Percentiles rank a stretch among this genome's conserved stretches.
Conservation (phyloP, 2,113 vertebrate species). For the Sakesphorus luctuosus region DNA sequence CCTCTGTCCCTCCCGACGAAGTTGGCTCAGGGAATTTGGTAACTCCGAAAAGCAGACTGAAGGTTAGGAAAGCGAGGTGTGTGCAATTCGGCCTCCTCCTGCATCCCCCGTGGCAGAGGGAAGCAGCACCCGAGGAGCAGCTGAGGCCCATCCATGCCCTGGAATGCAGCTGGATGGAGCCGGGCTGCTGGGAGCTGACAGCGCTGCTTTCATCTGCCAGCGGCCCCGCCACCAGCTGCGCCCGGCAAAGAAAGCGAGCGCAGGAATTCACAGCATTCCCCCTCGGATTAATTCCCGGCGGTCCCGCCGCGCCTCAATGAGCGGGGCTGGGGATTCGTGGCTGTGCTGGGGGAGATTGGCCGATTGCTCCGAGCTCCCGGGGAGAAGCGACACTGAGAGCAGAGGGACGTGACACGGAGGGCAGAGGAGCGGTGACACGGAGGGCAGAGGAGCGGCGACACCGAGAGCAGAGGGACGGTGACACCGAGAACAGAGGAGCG, state of each 20-base stretch:
- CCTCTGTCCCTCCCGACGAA: too few relatives aligned
- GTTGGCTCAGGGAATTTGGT: not conserved
- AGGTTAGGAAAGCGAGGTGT: not conserved
- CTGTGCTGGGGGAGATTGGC: constrained; percentile 63
- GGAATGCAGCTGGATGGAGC: constrained; percentile 63
- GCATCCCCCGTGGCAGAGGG: not conserved
- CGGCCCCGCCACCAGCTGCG: constrained; percentile 68
- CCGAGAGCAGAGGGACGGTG: too few relatives aligned
- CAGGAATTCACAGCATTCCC: constrained; percentile 77
- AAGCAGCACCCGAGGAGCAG: not conserved
- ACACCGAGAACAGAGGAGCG: too few relatives aligned
- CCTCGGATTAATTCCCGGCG: constrained; percentile 69
- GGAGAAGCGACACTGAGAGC: constrained; percentile 61
- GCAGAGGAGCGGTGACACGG: not conserved
- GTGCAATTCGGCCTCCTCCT: not conserved
- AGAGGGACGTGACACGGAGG: not conserved
- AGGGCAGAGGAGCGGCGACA: too few relatives aligned
- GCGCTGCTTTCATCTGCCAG: constrained; percentile 47
- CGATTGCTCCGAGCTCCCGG: constrained; percentile 40
- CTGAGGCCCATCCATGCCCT: constrained; percentile 58
- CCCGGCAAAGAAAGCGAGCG: constrained; percentile 48
- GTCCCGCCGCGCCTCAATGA: constrained; percentile 67
- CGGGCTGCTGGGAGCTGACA: constrained; percentile 69
- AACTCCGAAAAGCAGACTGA: not conserved
- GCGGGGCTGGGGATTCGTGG: constrained; percentile 37